Base-by-base conservation (phyloP, 2,113 vertebrate species). In the Brachirus orientalis region DNA sequence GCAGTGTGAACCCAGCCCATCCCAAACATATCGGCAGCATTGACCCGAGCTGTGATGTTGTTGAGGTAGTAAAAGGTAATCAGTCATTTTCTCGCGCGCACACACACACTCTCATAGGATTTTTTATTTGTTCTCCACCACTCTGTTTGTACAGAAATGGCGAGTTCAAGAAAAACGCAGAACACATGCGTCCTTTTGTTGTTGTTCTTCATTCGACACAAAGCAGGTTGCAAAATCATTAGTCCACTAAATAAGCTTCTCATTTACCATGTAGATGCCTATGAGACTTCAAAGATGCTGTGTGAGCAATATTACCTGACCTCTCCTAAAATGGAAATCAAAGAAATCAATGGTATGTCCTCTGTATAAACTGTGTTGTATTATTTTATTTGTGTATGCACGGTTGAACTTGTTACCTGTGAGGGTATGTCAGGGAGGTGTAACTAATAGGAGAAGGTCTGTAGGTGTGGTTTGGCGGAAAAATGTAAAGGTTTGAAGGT, bases 251-350 rank as follows among this genome's bases (percentile, higher is more conserved):
- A 28, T 28, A 1, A 28, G 6, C 28, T 51, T 2, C 55, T 66
- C 6, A 77, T 48, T 66, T 17, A 6, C 38, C 52, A 88, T 92
- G 16, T 83, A 99, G 98, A 99, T 91, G 97, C 98, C 40, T 98
- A 93, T 72, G 95, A 96, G 74, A 95, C 93, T 37, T 89, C 98
- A 38, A 96, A 93, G 87, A 86, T 99, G 96, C 93, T 99, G 62
- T 99, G 98, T 91, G 97, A 99, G 84, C 97, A 98, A 88, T 98
- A 99, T 90, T 99, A 99, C 72, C 90, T 99, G 72, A 94, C 94
- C 22, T 97, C 96, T 56, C 98, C 98, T 36, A 95, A 98, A 50
- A 85, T 99, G 90, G 93, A 95, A 61, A 93, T 99, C 77, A 95
- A 75, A 46, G 89, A 97, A 91, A 88, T 97, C 53, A 98, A 98